Evolutionary conservation across 2,888 invertebrate species (phyloP).

Genomic region (Allophyes oxyacanthae): DNA sequence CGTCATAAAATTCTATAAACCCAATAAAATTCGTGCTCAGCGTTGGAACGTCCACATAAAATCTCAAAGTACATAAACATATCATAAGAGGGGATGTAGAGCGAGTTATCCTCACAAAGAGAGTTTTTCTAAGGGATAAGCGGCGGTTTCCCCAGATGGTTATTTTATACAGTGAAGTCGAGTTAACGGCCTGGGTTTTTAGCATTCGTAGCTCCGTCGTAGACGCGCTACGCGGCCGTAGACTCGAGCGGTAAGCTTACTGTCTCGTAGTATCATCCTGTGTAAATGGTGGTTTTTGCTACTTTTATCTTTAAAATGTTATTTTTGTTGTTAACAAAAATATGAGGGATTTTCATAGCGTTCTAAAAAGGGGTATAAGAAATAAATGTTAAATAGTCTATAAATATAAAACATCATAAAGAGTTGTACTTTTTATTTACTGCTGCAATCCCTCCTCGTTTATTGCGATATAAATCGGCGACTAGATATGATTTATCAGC

Average conservation of each 20-base stretch:
- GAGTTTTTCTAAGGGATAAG: constrained; percentile 85
- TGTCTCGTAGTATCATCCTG: constrained; percentile 37
- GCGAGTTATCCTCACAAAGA: constrained; percentile 86
- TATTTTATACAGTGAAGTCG: constrained; percentile 87
- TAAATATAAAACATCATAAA: constrained; percentile 73
- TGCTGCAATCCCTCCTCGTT: constrained; percentile 79
- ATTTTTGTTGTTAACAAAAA: constrained; percentile 3
- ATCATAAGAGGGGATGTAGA: constrained; percentile 87
- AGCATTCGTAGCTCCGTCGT: constrained; percentile 56
- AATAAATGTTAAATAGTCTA: constrained; percentile 53
- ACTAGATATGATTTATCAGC: constrained; percentile 87
- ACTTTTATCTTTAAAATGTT: constrained; percentile 11
- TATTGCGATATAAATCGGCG: constrained; percentile 87
- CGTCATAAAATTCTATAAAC: constrained; percentile 88
- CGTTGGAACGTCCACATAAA: constrained; percentile 89
- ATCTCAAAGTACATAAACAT: constrained; percentile 89
- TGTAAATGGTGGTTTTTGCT: constrained; percentile 40
- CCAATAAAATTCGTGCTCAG: constrained; percentile 88
- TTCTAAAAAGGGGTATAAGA: constrained; percentile 20
- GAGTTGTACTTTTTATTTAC: constrained; percentile 82
- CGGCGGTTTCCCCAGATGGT: constrained; percentile 85
- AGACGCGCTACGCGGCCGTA: constrained; percentile 55
- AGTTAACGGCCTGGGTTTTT: constrained; percentile 79
- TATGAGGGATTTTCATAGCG: neutral
- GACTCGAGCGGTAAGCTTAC: constrained; percentile 43